These are phyloP conservation scores for Peucedramus taeniatus DNA, from an alignment of 2,113 vertebrate genomes.

Conservation along the genomic window DNA sequence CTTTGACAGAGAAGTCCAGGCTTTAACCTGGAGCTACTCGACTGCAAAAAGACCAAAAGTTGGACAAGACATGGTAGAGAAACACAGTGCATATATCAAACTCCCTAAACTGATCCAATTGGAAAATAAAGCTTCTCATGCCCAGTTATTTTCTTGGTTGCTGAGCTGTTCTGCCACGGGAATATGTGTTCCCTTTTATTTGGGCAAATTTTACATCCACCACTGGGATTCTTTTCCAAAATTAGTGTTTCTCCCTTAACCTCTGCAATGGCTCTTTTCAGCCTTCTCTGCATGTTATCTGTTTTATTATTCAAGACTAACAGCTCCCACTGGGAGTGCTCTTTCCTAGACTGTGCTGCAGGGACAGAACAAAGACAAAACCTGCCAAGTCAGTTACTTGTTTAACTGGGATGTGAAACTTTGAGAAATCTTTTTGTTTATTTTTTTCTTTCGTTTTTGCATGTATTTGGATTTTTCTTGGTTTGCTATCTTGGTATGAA, in stretches of 20 bases:
- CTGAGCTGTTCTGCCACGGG: neutral
- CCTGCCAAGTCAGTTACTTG: conserved; percentile 18
- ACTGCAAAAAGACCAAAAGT: neutral
- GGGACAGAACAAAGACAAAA: conserved; percentile 19
- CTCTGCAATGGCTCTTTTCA: conserved; percentile 32
- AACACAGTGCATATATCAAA: neutral
- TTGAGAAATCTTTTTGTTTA: neutral
- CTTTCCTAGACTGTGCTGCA: neutral
- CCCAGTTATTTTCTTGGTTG: neutral
- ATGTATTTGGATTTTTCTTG: neutral
- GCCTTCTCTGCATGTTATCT: conserved; percentile 45
- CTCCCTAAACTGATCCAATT: neutral
- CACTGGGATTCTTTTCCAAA: conserved; percentile 1
- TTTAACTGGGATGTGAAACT: conserved; percentile 18
- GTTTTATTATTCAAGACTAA: conserved; percentile 65
- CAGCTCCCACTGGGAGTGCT: conserved; percentile 9
- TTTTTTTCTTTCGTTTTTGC: neutral
- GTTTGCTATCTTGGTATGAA: neutral
- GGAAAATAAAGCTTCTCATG: neutral
- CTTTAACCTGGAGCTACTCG: neutral
- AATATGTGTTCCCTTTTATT: neutral
- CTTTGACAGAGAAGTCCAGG: neutral
- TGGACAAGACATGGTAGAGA: neutral
- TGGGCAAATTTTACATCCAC: neutral
- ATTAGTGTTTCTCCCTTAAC: neutral